These are phyloP conservation scores for Hyperopisus bebe DNA, from an alignment of 2,113 vertebrate genomes.

Conservation along the genomic window DNA sequence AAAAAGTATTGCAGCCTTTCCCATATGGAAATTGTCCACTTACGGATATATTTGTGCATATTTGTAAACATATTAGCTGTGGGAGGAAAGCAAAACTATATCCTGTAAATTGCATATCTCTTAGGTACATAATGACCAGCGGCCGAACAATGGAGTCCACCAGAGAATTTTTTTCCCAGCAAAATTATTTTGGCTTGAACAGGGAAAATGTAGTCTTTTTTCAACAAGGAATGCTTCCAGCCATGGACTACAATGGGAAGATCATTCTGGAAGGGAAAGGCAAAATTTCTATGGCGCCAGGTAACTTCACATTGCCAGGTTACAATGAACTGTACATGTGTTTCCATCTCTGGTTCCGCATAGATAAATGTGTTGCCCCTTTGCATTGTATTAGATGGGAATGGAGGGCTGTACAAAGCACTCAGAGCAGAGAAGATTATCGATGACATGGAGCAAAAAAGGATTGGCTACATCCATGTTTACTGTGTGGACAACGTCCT, in stretches of 20 bases:
- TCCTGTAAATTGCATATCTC: not conserved
- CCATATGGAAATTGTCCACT: not conserved
- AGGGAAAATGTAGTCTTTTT: slow-evolving; percentile 80
- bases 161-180: slow-evolving; percentile 72
- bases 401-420: slow-evolving; percentile 89
- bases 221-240: slow-evolving; percentile 94
- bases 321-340: not conserved
- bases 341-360: not conserved
- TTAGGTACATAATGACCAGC: slow-evolving; percentile 98
- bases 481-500: slow-evolving; percentile 96
- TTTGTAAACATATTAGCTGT: not conserved
- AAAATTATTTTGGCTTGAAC: slow-evolving; percentile 80
- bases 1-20: not conserved
- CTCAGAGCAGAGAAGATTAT: slow-evolving; percentile 72
- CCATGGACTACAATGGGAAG: slow-evolving; percentile 83
- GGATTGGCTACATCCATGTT: slow-evolving; percentile 73
- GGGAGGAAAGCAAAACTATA: not conserved
- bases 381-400: slow-evolving; percentile 72
- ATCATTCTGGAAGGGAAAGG: slow-evolving; percentile 84
- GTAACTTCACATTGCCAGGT: slow-evolving; percentile 45
- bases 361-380: not conserved
- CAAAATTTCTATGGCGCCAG: slow-evolving; percentile 90
- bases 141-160: slow-evolving; percentile 89
- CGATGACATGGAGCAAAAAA: slow-evolving; percentile 77
- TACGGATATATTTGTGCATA: not conserved